Evolutionary conservation across 2,797 vertebrate species (phyloP).

Genomic region (Cynopterus sphinx): DNA sequence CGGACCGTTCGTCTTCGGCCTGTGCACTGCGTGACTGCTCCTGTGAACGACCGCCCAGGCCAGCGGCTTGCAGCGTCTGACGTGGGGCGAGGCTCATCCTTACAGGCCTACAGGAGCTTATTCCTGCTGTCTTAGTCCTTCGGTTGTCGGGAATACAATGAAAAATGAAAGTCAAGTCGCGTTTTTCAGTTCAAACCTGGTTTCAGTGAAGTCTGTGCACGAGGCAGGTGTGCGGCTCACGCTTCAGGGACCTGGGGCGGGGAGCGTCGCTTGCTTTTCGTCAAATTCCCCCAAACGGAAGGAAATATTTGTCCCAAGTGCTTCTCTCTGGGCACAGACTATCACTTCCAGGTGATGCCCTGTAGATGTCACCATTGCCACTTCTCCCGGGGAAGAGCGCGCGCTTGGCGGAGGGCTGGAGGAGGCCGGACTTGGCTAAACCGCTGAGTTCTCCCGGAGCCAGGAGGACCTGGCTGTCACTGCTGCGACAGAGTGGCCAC

Average conservation of each 20-base stretch:
- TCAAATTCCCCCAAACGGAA: background rate
- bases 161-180: conserved; percentile 29
- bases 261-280: background rate
- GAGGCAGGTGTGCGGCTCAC: background rate
- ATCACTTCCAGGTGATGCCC: conserved; percentile 59
- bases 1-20: background rate
- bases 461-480: background rate
- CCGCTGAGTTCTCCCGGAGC: background rate
- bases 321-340: background rate
- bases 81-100: background rate
- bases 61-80: background rate
- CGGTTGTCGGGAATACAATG: background rate
- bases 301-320: background rate
- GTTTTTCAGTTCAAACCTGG: conserved; percentile 4
- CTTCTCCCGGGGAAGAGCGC: background rate
- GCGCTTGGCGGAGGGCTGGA: background rate
- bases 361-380: conserved; percentile 82
- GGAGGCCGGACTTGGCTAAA: background rate
- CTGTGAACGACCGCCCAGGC: background rate
- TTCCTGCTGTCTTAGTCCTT: background rate
- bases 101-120: background rate
- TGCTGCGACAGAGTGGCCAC: background rate
- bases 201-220: background rate
- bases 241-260: background rate
- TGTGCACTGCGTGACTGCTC: background rate